Evolutionary conservation across 2,888 invertebrate species (phyloP).

Genomic region (Tachina fera): DNA sequence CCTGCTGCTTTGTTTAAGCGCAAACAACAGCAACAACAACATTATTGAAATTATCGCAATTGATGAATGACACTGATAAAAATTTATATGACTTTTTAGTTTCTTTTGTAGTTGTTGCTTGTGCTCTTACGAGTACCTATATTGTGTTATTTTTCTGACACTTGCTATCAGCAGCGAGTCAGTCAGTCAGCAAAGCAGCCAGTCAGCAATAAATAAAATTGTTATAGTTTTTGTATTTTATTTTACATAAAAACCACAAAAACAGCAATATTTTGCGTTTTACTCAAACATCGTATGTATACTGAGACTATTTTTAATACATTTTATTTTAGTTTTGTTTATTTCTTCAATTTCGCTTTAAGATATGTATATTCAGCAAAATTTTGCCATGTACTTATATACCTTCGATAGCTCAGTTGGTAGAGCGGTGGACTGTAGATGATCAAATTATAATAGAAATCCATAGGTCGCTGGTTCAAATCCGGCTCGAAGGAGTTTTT

Average conservation of each 20-base stretch:
- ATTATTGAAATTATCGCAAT: slow-evolving; percentile 66
- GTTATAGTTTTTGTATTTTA: slow-evolving; percentile 36
- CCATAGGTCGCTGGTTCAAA: slow-evolving; percentile 81
- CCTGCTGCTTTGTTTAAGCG: slow-evolving; percentile 12
- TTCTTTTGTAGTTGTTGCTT: slow-evolving; percentile 12
- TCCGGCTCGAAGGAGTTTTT: slow-evolving; percentile 79
- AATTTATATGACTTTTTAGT: slow-evolving; percentile 44
- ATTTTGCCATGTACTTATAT: background rate
- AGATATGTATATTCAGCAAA: background rate
- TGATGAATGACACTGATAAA: slow-evolving; percentile 69
- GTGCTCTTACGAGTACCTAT: too few species aligned
- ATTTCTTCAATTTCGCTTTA: background rate
- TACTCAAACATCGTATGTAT: background rate
- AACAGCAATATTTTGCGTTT: background rate
- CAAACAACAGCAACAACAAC: slow-evolving; percentile 26
- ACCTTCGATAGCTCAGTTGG: slow-evolving; percentile 82
- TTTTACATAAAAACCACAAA: slow-evolving; percentile 31
- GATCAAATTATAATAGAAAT: slow-evolving; percentile 66
- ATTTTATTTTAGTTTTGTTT: slow-evolving; percentile 1
- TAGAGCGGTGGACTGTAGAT: slow-evolving; percentile 82
- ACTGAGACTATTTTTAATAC: background rate
- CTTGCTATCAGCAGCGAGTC: slow-evolving; percentile 53
- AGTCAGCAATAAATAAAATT: slow-evolving; percentile 21
- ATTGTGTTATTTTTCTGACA: slow-evolving; percentile 38
- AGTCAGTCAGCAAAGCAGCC: background rate